phyloP scores from a whole-genome alignment of 2,888 invertebrate species.

The Thalpophila matura region DNA sequence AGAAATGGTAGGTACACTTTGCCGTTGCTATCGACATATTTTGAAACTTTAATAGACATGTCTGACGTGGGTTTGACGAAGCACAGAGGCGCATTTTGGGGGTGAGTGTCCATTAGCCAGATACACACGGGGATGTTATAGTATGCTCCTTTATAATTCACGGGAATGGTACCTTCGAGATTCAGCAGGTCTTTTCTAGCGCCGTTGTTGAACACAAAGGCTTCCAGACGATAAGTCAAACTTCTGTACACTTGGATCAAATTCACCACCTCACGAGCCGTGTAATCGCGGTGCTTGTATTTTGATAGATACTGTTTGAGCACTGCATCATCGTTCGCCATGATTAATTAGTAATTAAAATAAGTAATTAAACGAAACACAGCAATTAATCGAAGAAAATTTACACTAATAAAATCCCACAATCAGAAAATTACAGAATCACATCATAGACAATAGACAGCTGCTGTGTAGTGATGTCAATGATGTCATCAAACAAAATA shows the following conservation, averaged over 20 bases:
- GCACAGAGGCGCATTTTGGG: constrained; percentile 98
- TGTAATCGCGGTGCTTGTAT: constrained; percentile 86
- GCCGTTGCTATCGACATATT: constrained; percentile 98
- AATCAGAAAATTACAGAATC: constrained; percentile 41
- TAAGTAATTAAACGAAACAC: constrained; percentile 24
- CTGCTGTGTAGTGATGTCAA: constrained; percentile 45
- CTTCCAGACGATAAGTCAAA: constrained; percentile 85
- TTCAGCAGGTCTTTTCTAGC: constrained; percentile 94
- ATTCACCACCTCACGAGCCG: constrained; percentile 85
- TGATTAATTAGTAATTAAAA: constrained; percentile 59
- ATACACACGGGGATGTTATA: constrained; percentile 99
- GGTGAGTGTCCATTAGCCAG: constrained; percentile 99
- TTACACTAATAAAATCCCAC: constrained; percentile 27
- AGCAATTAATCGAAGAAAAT: constrained; percentile 36
- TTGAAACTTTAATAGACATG: constrained; percentile 98
- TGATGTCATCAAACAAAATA: constrained; percentile 41
- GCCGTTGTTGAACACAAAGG: constrained; percentile 97
- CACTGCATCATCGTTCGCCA: constrained; percentile 85
- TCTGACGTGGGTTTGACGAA: constrained; percentile 98
- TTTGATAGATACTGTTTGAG: constrained; percentile 84
- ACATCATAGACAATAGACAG: constrained; percentile 36
- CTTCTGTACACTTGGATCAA: constrained; percentile 86
- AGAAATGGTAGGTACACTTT: constrained; percentile 99
- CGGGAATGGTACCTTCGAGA: constrained; percentile 98
- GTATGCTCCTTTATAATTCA: constrained; percentile 95